Conservation (phyloP, 1,140 invertebrate genomes). For the Cydia amplana region DNA sequence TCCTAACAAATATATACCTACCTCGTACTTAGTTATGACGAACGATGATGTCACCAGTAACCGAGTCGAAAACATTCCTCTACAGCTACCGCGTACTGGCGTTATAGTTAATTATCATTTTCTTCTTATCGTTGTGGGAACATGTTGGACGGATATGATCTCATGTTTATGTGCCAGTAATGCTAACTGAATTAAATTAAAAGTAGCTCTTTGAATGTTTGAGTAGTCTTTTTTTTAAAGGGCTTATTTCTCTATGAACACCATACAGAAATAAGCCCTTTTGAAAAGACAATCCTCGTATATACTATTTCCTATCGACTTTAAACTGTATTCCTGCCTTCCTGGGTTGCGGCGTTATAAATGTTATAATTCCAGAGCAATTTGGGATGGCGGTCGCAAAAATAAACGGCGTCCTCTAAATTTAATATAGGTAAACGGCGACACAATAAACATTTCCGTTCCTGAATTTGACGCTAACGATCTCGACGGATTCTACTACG, state of each 20-base stretch:
- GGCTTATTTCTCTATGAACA: too few relatives aligned
- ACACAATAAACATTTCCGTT: neutral
- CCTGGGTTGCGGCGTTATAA: neutral
- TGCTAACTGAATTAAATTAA: constrained; percentile 8
- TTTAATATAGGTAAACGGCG: neutral
- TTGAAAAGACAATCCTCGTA: too few relatives aligned
- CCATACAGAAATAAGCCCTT: too few relatives aligned
- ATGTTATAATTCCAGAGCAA: constrained; percentile 18
- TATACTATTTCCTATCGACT: neutral
- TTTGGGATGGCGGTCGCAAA: constrained; percentile 15
- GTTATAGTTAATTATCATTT: constrained; percentile 1
- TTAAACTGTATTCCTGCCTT: constrained; percentile 20
- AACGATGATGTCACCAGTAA: constrained; percentile 10
- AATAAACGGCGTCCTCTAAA: neutral
- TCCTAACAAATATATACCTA: neutral
- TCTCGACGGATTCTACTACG: neutral
- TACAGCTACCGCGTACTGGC: neutral
- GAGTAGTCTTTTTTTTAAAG: too few relatives aligned
- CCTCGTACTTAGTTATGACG: neutral
- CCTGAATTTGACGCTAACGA: neutral
- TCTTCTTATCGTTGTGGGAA: constrained; percentile 27
- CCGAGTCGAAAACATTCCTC: constrained; percentile 14
- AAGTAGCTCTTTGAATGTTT: neutral
- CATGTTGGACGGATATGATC: constrained; percentile 20
- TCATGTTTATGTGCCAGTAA: constrained; percentile 9